These are phyloP conservation scores for Siderastrea siderea DNA, from an alignment of 92 coral and sea anemone species.

Conservation along the genomic window DNA sequence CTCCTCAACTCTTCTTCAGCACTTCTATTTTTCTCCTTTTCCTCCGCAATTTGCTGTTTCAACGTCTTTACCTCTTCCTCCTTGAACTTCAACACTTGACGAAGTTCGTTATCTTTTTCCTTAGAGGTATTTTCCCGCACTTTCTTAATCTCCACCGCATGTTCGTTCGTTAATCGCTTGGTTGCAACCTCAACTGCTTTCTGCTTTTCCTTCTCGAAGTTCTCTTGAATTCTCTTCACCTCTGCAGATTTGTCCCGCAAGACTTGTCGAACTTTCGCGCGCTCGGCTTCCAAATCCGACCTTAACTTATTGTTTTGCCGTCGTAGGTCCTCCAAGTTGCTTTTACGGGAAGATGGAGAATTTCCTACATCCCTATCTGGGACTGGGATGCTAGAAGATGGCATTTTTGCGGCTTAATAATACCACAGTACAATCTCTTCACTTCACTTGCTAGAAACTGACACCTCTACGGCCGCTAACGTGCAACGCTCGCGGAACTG, in stretches of 20 bases:
- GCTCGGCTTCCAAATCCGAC: slow-evolving; percentile 92
- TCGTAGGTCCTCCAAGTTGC: slow-evolving; percentile 82
- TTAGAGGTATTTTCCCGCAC: slow-evolving; percentile 75
- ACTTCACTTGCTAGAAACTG: slow-evolving; percentile 23
- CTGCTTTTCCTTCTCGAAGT: slow-evolving; percentile 88
- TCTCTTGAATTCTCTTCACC: slow-evolving; percentile 90
- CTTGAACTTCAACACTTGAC: slow-evolving; percentile 91
- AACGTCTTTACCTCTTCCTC: slow-evolving; percentile 95
- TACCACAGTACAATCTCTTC: slow-evolving; percentile 19
- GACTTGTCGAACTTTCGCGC: slow-evolving; percentile 88
- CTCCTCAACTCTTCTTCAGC: slow-evolving; percentile 90
- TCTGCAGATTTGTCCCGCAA: slow-evolving; percentile 95
- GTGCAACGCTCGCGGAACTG: neutral
- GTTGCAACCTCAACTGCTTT: slow-evolving; percentile 87
- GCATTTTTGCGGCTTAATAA: slow-evolving; percentile 67
- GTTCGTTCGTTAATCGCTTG: slow-evolving; percentile 86
- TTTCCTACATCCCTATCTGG: slow-evolving; percentile 81
- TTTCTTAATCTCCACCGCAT: slow-evolving; percentile 85
- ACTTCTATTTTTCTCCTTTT: slow-evolving; percentile 84
- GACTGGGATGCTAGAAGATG: slow-evolving; percentile 84
- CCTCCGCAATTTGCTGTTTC: slow-evolving; percentile 87
- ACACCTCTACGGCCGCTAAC: slow-evolving; percentile 5
- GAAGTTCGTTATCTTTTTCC: slow-evolving; percentile 92
- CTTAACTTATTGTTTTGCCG: slow-evolving; percentile 87
- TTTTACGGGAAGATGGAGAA: slow-evolving; percentile 84